Evolutionary conservation across 2,113 vertebrate species (phyloP), one percentile per base, ranked within the genome.

Genomic region (Neolamprologus sp.): DNA sequence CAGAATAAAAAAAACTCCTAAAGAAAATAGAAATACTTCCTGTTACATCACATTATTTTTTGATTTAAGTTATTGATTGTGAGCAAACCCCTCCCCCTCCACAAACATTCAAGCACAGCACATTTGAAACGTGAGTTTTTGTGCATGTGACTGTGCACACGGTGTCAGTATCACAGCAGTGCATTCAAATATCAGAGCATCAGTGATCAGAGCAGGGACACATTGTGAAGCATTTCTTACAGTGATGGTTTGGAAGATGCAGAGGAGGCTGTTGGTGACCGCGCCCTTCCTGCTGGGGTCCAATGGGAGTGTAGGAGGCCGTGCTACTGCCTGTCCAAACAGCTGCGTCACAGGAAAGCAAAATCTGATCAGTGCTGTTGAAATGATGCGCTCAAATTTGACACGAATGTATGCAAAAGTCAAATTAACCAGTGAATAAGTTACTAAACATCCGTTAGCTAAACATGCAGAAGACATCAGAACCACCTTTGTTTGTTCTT

Each of bases 241-340:
- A 97, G 81, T 95, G 96, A 83, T 95, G 94, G 82, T 91, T 94
- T 45, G 93, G 90, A 86, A 96, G 96, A 58, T 96, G 97, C 23
- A 96, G 95, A 4, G 96, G 89, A 16, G 96, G 95, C 60, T 92
- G 96, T 86, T 92, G 96, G 81, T 96, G 95, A 71, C 89, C 86
- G 9, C 96, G 94, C 1, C 96, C 95, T 4, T 96, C 96, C 88
- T 96, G 96, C 81, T 96, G 96, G 49, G 94, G 93, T 93, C 92
- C 95, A 35, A 96, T 75, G 1, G 96, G 96, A 19, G 96, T 89
- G 86, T 97, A 97, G 89, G 94, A 90, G 37, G 96, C 95, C 2
- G 96, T 95, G 83, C 92, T 96, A 91, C 94, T 96, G 89, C 96
- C 95, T 14, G 95, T 97, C 97, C 97, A 97, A 10, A 95, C 94